Conservation (phyloP, 2,113 vertebrate genomes). For the Menidia beryllina region DNA sequence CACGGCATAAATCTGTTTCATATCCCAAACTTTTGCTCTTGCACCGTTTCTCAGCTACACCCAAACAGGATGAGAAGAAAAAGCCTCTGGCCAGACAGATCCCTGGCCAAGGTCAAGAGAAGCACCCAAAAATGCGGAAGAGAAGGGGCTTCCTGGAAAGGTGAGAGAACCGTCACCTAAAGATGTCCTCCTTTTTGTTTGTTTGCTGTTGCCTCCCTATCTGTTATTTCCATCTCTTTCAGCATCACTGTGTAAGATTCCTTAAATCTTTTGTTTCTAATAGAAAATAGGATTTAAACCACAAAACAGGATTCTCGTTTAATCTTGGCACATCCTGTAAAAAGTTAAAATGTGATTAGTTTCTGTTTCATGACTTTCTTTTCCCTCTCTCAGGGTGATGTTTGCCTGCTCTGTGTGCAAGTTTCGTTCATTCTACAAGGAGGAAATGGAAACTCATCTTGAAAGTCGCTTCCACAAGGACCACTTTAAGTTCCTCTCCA, state of each 20-base stretch:
- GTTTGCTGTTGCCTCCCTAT: background rate
- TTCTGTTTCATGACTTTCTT: background rate
- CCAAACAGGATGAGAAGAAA: slow-evolving; percentile 82
- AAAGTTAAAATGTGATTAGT: too few species aligned
- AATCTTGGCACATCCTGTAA: too few species aligned
- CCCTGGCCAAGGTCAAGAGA: slow-evolving; percentile 56
- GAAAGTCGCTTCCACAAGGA: slow-evolving; percentile 95
- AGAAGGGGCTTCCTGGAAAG: slow-evolving; percentile 93
- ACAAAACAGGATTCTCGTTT: too few species aligned
- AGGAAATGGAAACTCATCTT: slow-evolving; percentile 90
- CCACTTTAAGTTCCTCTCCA: slow-evolving; percentile 90
- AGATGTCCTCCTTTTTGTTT: background rate
- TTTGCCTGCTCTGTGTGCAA: slow-evolving; percentile 95
- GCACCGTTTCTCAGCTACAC: slow-evolving; percentile 33
- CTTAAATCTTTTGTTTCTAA: too few species aligned
- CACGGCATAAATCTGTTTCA: background rate
- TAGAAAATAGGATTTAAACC: too few species aligned
- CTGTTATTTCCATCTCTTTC: too few species aligned
- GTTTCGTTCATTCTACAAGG: slow-evolving; percentile 92
- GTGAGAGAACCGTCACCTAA: slow-evolving; percentile 69
- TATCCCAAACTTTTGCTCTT: background rate
- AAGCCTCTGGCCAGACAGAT: slow-evolving; percentile 80
- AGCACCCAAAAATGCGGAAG: slow-evolving; percentile 79
- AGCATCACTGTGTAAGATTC: too few species aligned
- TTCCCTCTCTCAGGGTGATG: slow-evolving; percentile 84